Evolutionary conservation across 2,113 vertebrate genomes (phyloP), one percentile per base, ranked within the genome.

Genomic region (Crotalus viridis): DNA sequence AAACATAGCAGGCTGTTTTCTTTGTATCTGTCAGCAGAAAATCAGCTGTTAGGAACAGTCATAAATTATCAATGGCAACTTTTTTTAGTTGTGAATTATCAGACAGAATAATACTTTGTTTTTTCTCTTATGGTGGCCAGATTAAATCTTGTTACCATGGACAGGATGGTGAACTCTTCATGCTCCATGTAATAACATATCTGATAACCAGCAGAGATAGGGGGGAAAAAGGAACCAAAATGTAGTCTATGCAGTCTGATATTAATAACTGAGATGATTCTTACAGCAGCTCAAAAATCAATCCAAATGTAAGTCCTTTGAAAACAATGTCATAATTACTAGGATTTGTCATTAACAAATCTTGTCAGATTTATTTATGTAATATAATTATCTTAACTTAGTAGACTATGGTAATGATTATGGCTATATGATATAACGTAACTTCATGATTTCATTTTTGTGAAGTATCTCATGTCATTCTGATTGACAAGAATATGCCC

Each of bases 21-120:
- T 56, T 64, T 85, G 87, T 21, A 39, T 64, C 22, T 85, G 26
- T 33, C 87, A 48, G 22, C 1, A 24, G 43, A 85, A 89, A 46
- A 51, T 48, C 26, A 33, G 19, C 43, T 85, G 15, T 55, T 89
- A 85, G 90, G 85, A 56, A 24, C 21, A 52, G 26, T 5, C 13
- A n/a, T 85, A 28, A 92, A 92, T 48, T n/a, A 88, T 6, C 17
- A 39, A 3, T 39, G 3, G 61, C 8, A 46, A 15, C 0, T 15
- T 85, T 87, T 61, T 46, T 26, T 91, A 39, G 10, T 92, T 88
- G 52, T 88, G 10, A 88, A 92, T 92, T 54, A 88, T 46, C 57
- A 54, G 46, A 28, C 4, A 54, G 59, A 43, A 13, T 51, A 74
- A 51, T n/a, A 4, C 33, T 55, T 55, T 13, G 21, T 28, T 43